A percentile compares a stretch with the other conserved stretches of the same genome.
phyloP scores from a whole-genome alignment of 2,888 invertebrate genomes.

The Criorhina ranunculi region DNA sequence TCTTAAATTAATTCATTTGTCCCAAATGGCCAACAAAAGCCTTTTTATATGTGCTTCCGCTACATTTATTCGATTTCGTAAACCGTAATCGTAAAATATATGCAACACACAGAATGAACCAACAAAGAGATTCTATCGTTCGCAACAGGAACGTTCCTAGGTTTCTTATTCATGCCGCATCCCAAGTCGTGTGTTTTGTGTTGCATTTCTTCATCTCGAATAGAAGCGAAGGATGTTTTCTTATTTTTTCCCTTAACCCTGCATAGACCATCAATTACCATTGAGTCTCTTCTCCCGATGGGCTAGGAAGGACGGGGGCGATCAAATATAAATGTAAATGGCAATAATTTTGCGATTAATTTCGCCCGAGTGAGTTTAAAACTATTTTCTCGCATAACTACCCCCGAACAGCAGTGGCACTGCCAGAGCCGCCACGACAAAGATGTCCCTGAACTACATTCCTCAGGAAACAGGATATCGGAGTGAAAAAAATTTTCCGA shows the following conservation, averaged over 20 bases:
- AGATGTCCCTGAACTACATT: conserved; percentile 69
- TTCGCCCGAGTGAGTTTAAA: conserved; percentile 69
- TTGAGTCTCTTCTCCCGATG: background rate
- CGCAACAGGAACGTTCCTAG: background rate
- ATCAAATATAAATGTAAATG: conserved; percentile 72
- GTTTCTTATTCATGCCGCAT: conserved; percentile 45
- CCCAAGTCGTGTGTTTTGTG: conserved; percentile 12
- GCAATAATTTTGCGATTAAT: conserved; percentile 76
- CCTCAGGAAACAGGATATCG: conserved; percentile 43
- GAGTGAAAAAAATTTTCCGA: conserved; percentile 32
- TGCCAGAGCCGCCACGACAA: conserved; percentile 19
- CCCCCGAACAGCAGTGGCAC: background rate
- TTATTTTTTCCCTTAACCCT: conserved; percentile 9
- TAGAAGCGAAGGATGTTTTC: conserved; percentile 9
- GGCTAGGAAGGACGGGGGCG: conserved; percentile 16
- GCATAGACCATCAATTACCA: conserved; percentile 5
- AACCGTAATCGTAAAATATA: conserved; percentile 58
- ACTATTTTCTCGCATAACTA: conserved; percentile 67
- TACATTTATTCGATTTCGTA: conserved; percentile 55
- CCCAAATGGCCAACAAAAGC: conserved; percentile 44
- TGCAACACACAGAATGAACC: conserved; percentile 40
- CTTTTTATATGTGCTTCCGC: conserved; percentile 50
- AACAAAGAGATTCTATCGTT: conserved; percentile 44
- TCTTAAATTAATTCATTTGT: conserved; percentile 44
- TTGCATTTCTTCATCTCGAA: conserved; percentile 11